These are phyloP conservation scores for Ormyrus labotus DNA, from an alignment of 2,888 invertebrate genomes.

Conservation along the genomic window DNA sequence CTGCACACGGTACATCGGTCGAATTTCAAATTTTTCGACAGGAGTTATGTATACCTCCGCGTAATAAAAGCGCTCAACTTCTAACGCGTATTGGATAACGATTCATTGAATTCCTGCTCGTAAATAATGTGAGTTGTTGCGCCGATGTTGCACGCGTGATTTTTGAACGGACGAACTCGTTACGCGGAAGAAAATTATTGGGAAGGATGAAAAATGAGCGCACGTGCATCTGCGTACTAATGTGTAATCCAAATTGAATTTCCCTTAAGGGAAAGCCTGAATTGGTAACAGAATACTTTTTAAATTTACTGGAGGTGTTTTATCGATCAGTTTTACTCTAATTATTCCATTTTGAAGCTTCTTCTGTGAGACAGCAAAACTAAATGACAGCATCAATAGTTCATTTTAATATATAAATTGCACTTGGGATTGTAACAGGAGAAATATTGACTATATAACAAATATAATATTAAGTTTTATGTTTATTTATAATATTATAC, in stretches of 20 bases:
- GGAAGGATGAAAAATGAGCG: conserved; percentile 21
- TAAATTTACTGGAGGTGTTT: too few relatives aligned
- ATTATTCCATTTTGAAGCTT: too few relatives aligned
- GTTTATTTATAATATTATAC: too few relatives aligned
- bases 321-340: too few relatives aligned
- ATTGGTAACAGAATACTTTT: too few relatives aligned
- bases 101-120: conserved; percentile 31
- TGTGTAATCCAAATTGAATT: not conserved
- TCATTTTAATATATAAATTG: too few relatives aligned
- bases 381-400: too few relatives aligned
- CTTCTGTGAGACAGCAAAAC: too few relatives aligned
- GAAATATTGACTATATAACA: too few relatives aligned
- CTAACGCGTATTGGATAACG: conserved; percentile 19
- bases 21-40: conserved; percentile 27
- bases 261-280: too few relatives aligned
- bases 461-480: too few relatives aligned
- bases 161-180: conserved; percentile 17
- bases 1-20: not conserved
- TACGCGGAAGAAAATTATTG: conserved; percentile 27
- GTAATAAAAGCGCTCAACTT: conserved; percentile 9
- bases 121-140: conserved; percentile 3
- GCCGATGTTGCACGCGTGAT: not conserved
- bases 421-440: too few relatives aligned
- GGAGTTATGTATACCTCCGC: not conserved
- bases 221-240: not conserved